These are phyloP conservation scores for Latrodectus hesperus DNA, from an alignment of 2,888 invertebrate species.

Conservation along the genomic window DNA sequence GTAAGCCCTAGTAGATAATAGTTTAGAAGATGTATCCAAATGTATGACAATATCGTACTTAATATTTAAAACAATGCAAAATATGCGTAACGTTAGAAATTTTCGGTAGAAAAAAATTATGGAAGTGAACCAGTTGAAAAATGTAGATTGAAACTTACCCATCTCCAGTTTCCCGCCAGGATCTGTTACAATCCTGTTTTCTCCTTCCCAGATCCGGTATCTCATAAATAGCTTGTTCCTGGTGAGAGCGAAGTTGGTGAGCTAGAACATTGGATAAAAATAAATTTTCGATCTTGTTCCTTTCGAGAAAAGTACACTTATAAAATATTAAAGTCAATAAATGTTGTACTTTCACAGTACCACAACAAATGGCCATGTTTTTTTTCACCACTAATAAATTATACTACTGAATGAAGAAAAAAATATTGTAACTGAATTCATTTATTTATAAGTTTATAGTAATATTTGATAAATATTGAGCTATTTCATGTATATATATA, in stretches of 20 bases:
- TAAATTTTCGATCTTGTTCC: background rate
- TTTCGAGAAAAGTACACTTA: background rate
- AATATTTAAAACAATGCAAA: too few species aligned
- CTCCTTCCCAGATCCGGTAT: conserved; percentile 59
- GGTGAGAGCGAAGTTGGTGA: conserved; percentile 41
- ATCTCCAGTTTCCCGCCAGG: conserved; percentile 63
- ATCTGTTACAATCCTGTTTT: conserved; percentile 47
- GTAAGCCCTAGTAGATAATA: too few species aligned
- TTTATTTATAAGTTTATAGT: too few species aligned
- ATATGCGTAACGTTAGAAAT: too few species aligned
- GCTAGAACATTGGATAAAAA: conserved; percentile 15
- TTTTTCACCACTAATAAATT: too few species aligned
- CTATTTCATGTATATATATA: too few species aligned
- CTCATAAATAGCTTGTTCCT: conserved; percentile 65
- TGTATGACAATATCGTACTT: too few species aligned
- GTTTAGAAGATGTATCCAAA: too few species aligned
- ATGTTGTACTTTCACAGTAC: background rate
- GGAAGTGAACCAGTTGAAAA: background rate
- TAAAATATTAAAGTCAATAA: background rate
- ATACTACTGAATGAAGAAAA: too few species aligned
- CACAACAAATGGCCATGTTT: background rate
- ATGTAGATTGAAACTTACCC: conserved; percentile 35
- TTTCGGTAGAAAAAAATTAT: too few species aligned
- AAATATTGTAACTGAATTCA: too few species aligned
- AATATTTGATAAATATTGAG: too few species aligned